Evolutionary conservation across 1,140 invertebrate species (phyloP).

Genomic region (Lepidurus couesii): DNA sequence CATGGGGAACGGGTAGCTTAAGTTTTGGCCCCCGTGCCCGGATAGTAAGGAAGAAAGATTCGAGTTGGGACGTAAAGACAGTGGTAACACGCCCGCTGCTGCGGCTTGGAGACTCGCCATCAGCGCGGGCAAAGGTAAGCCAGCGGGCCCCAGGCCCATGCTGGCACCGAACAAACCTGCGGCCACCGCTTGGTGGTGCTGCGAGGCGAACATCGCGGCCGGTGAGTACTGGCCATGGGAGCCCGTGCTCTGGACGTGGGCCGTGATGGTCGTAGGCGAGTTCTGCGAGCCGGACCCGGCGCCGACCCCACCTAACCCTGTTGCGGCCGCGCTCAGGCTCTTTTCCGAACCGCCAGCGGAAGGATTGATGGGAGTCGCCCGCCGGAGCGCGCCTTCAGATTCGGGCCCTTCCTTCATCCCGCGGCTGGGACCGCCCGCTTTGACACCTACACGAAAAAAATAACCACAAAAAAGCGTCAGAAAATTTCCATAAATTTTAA

Average conservation of each 20-base stretch:
- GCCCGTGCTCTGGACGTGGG: not conserved
- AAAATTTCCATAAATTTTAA: not conserved
- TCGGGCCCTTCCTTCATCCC: slow-evolving; percentile 30
- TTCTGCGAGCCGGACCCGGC: not conserved
- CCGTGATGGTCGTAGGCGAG: not conserved
- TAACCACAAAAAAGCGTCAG: not conserved
- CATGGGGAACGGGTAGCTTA: slow-evolving; percentile 26
- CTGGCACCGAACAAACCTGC: slow-evolving; percentile 33
- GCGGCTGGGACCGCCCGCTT: slow-evolving; percentile 2
- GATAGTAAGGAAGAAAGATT: not conserved
- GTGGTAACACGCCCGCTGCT: slow-evolving; percentile 27
- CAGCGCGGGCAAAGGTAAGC: slow-evolving; percentile 27
- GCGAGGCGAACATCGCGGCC: slow-evolving; percentile 1
- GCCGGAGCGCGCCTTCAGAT: slow-evolving; percentile 24
- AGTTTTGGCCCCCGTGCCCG: slow-evolving; percentile 25
- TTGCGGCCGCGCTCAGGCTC: slow-evolving; percentile 2
- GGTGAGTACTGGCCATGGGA: not conserved
- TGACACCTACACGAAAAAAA: not conserved
- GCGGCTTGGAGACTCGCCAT: slow-evolving; percentile 36
- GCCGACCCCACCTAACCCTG: not conserved
- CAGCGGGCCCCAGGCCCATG: slow-evolving; percentile 25
- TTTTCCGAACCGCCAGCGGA: slow-evolving; percentile 26
- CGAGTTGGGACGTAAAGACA: not conserved
- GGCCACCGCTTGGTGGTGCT: slow-evolving; percentile 30
- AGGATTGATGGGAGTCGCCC: slow-evolving; percentile 23